Evolutionary conservation across 2,797 vertebrate genomes (phyloP).

Genomic region (Megaceryle alcyon): DNA sequence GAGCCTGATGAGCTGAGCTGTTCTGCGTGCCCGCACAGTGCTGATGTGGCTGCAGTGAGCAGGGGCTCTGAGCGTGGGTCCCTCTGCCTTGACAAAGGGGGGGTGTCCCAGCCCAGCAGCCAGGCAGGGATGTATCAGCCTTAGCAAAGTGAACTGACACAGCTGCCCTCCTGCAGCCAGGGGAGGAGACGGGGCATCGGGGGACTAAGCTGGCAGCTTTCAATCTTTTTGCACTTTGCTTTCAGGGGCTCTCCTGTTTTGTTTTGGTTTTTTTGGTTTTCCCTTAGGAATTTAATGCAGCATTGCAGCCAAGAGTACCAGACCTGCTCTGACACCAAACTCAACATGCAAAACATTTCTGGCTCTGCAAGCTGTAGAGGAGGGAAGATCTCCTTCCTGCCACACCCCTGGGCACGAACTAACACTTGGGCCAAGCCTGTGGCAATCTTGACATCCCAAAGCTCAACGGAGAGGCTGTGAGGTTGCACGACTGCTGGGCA

Average conservation of each 20-base stretch:
- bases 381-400: neutral
- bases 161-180: neutral
- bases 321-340: neutral
- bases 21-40: neutral
- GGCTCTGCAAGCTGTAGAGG: neutral
- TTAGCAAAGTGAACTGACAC: neutral
- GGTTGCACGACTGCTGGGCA: neutral
- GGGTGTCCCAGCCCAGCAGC: neutral
- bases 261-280: no score
- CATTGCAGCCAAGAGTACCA: neutral
- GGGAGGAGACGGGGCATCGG: neutral
- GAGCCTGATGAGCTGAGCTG: neutral
- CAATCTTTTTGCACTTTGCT: neutral
- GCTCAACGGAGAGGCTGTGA: neutral
- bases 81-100: neutral
- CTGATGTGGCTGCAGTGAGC: accelerated
- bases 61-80: neutral
- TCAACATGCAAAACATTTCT: neutral
- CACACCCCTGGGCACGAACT: neutral
- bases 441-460: neutral
- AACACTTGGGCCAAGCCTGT: neutral
- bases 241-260: neutral
- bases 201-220: neutral
- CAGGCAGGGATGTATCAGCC: neutral
- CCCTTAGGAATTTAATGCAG: neutral